Evolutionary conservation across 2,797 vertebrate species (phyloP), one percentile per base, ranked within the genome.

Genomic region (Muraenolepis orangiensis): DNA sequence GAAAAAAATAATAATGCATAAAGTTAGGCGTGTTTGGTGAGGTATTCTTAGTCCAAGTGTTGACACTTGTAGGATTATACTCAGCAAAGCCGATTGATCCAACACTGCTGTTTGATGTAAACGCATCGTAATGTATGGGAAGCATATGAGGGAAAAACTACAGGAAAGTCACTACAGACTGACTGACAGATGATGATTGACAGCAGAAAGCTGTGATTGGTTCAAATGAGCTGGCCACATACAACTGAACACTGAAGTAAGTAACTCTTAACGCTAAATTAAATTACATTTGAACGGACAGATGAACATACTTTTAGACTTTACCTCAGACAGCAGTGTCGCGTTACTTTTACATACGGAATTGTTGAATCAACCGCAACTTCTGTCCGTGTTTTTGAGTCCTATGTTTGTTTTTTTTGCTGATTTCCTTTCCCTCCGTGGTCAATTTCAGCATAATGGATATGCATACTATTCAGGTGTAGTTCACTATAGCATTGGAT

Each of bases 291-390:
- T 23, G 23, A n/a, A 57, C 6, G 51, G 7, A 57, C 4, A 7
- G 51, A 57, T 57, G 23, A n/a, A 57, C 51, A 57, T 23, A 57
- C 51, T 72, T 42, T 40, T n/a, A n/a, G 40, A 70, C 74, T 87
- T 90, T 87, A 87, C 86, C 80, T 82, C 51, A 75, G 79, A 85
- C 86, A 87, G 85, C 85, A 80, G 81, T 83, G 64, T 81, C 78
- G 71, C 77, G 69, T 86, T 84, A 82, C 76, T 89, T 72, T 57
- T 81, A 84, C 82, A 85, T 89, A 87, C 87, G 85, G 83, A 85
- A 91, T 91, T 88, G 90, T 92, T 91, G 91, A 90, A 90, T 86
- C 86, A 87, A 88, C 87, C 89, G 90, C 91, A 91, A 85, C 83
- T 87, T 91, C 77, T 82, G 86, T 89, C 90, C 86, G 86, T 90